Evolutionary conservation across 2,797 vertebrate species (phyloP), one percentile per base, ranked within the genome.

Genomic region (Amphiprion clarkii): DNA sequence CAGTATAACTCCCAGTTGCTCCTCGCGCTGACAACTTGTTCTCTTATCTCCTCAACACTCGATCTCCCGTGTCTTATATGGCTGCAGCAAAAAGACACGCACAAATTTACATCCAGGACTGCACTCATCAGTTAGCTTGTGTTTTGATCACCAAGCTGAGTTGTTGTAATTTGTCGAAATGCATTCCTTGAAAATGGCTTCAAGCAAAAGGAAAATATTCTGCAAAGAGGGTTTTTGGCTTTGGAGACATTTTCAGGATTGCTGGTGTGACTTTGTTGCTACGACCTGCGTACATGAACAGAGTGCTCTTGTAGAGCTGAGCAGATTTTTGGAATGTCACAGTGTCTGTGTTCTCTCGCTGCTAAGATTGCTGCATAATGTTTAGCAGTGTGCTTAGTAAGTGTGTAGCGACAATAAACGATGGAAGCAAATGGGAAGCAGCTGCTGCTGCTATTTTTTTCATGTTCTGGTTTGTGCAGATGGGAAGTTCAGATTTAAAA

Each of bases 31-130:
- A 87, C 80, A 86, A 73, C 72, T 75, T 66, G 65, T 67, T 88
- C 67, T 84, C 79, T 88, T 78, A 86, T 88, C 88, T 81, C 60
- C 23, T 67, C 49, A 2, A 48, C 69, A 36, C 75, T 85, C 82
- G 69, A 54, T 87, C 89, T 80, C 31, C 63, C 6, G 44, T 21
- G 74, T 82, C 61, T 84, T 75, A 46, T 57, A 64, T 76, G 82
- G 70, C 71, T 60, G 53, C 4, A 53, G 63, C 39, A 65, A 68
- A 74, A 66, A 74, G 21, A 57, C 40, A 13, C 10, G 12, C 16
- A 21, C 49, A 77, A 48, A 80, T 87, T 82, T 83, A 52, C 70
- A 87, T 82, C 52, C 81, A 72, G 67, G 76, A 73, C 67, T 17
- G 33, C 12, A 1, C 65, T 76, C 61, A 79, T 86, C 74, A 73